Conservation (phyloP, 1,140 invertebrate genomes). For the Calliphora vicina region DNA sequence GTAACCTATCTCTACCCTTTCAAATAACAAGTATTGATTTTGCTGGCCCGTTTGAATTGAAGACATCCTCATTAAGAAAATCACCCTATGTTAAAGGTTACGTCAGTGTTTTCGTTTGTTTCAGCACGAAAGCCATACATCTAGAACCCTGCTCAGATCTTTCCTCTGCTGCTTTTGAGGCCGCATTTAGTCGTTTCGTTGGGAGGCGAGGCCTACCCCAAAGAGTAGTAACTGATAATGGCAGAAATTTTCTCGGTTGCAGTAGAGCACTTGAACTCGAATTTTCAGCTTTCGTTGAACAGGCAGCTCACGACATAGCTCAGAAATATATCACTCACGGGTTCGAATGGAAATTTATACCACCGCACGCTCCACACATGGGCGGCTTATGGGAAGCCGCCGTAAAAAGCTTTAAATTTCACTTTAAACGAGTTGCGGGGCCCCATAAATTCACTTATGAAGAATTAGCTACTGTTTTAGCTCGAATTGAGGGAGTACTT, state of each 20-base stretch:
- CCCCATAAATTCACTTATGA: conserved; percentile 46
- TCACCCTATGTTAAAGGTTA: background rate
- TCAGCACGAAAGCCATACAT: conserved; percentile 30
- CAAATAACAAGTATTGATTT: conserved; percentile 5
- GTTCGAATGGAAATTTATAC: conserved; percentile 35
- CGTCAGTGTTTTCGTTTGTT: conserved; percentile 33
- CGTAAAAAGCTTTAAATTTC: conserved; percentile 52
- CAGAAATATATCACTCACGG: conserved; percentile 1
- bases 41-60: conserved; percentile 11
- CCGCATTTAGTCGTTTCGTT: conserved; percentile 33
- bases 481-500: conserved; percentile 47
- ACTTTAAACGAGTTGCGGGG: conserved; percentile 42
- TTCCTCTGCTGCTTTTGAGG: conserved; percentile 38
- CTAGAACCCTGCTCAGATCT: conserved; percentile 33
- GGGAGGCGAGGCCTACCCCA: conserved; percentile 25
- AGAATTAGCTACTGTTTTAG: conserved; percentile 49
- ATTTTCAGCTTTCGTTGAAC: background rate
- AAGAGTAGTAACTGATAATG: background rate
- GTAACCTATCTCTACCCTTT: background rate
- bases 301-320: background rate
- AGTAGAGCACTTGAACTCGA: background rate
- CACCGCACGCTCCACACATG: conserved; percentile 48
- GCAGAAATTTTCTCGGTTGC: background rate
- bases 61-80: background rate
- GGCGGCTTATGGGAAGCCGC: conserved; percentile 56